Evolutionary conservation across 2,113 vertebrate genomes (phyloP), one percentile per base, ranked within the genome.

Genomic region (Prionailurus viverrinus): DNA sequence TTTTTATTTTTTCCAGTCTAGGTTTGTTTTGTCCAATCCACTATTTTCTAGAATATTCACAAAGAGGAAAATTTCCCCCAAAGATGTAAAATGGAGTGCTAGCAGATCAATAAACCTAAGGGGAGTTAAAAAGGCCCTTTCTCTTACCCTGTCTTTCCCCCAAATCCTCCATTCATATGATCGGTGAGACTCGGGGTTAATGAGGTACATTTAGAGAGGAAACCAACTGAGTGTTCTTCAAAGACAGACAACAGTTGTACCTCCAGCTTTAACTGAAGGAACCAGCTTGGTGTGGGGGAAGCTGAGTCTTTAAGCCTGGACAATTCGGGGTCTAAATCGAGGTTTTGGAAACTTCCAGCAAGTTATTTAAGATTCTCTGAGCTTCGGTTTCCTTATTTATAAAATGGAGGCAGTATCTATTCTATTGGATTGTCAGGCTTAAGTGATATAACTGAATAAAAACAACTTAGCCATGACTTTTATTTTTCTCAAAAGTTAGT

Each of bases 401-500:
- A 92, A 93, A 91, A 45, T 31, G 63, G 58, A 89, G 79, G 61
- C 27, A 36, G n/a, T 74, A 48, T 58, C 78, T 89, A 12, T 53
- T 76, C 88, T 51, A 27, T 11, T 23, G 48, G 36, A n/a, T 61
- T 48, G 61, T 89, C 48, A 71, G 58, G 27, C 53, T 89, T 86
- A 91, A 93, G 51, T 48, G 65, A 45, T 29, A 63, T 6, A 36
- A 91, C 33, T 2, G 36, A 88, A 66, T 81, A 66, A 97, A 97
- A 88, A 71, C 19, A 76, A 81, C 15, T 82, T 39, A 68, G 53
- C 51, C 5, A 25, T n/a, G 61, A 65, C 45, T 15, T 80, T 48
- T 36, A 29, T 51, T 84, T 76, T 88, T 85, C 84, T 73, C 10
- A 33, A 39, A 87, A 80, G 63, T 95, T 85, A 74, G 25, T 71